Evolutionary conservation across 2,888 invertebrate species (phyloP).

Genomic region (Lasius platythorax): DNA sequence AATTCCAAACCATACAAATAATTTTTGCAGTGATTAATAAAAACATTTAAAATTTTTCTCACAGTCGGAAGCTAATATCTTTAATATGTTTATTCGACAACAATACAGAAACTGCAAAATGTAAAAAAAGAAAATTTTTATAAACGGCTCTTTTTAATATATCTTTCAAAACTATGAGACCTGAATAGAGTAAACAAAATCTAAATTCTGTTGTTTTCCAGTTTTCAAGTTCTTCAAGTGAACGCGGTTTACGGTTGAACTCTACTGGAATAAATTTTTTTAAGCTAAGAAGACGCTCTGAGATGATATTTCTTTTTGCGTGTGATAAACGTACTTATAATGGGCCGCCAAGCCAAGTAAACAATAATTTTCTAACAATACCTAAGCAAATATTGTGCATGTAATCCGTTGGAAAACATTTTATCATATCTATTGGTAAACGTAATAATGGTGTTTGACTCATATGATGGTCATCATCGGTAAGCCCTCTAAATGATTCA

Average conservation of each 20-base stretch:
- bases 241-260: not conserved
- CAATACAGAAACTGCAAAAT: not conserved
- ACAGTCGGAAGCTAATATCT: not conserved
- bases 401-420: not conserved
- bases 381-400: not conserved
- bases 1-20: not conserved
- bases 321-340: not conserved
- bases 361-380: not conserved
- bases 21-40: not conserved
- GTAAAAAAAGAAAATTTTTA: not conserved
- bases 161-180: not conserved
- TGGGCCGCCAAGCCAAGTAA: not conserved
- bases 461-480: not conserved
- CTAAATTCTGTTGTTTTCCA: not conserved
- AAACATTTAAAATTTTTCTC: not conserved
- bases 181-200: not conserved
- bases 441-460: not conserved
- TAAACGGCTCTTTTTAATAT: not conserved
- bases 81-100: not conserved
- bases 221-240: not conserved
- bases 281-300: not conserved
- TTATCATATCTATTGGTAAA: not conserved
- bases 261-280: not conserved
- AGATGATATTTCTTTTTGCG: not conserved
- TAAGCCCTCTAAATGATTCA: not conserved